phyloP scores from a whole-genome alignment of 2,797 vertebrate genomes.

The Botia kubotai region DNA sequence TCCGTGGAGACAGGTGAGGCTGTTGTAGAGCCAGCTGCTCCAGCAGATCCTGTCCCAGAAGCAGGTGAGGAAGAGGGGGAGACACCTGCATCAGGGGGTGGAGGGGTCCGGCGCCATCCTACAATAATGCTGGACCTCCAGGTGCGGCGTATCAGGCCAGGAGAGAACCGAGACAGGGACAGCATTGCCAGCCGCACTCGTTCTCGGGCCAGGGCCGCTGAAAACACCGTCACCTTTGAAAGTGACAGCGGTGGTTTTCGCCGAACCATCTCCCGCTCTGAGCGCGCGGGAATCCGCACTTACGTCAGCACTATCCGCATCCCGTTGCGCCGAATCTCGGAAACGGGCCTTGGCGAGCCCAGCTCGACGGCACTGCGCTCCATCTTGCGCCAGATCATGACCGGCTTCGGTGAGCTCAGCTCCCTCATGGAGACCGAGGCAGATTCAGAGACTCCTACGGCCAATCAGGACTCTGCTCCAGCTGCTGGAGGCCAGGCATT shows the following conservation, averaged over 20 bases:
- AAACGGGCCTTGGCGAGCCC: conserved; percentile 88
- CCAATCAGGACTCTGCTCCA: conserved; percentile 63
- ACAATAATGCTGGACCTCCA: conserved; percentile 94
- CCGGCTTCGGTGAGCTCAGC: conserved; percentile 92
- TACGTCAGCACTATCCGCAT: conserved; percentile 94
- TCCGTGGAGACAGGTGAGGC: conserved; percentile 76
- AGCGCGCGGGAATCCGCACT: conserved; percentile 89
- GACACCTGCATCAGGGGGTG: conserved; percentile 73
- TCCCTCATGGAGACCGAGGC: conserved; percentile 93
- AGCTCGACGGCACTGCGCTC: conserved; percentile 89
- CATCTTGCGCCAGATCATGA: conserved; percentile 94
- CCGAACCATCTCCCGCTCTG: conserved; percentile 90
- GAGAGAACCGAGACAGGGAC: conserved; percentile 91
- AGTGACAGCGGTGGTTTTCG: conserved; percentile 91
- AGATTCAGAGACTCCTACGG: conserved; percentile 79
- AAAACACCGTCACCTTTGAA: conserved; percentile 90
- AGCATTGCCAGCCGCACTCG: conserved; percentile 93
- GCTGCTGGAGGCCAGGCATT: conserved; percentile 56
- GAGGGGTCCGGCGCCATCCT: conserved; percentile 83
- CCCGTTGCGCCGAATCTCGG: conserved; percentile 88
- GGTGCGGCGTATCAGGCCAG: conserved; percentile 89
- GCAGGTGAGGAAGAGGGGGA: conserved; percentile 80
- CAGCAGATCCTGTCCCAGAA: conserved; percentile 76
- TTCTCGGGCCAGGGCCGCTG: conserved; percentile 86
- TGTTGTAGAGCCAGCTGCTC: conserved; percentile 63